Percentiles rank a stretch among this genome's conserved stretches.
phyloP scores from a whole-genome alignment of 2,113 vertebrate species.

The Salvator merianae region DNA sequence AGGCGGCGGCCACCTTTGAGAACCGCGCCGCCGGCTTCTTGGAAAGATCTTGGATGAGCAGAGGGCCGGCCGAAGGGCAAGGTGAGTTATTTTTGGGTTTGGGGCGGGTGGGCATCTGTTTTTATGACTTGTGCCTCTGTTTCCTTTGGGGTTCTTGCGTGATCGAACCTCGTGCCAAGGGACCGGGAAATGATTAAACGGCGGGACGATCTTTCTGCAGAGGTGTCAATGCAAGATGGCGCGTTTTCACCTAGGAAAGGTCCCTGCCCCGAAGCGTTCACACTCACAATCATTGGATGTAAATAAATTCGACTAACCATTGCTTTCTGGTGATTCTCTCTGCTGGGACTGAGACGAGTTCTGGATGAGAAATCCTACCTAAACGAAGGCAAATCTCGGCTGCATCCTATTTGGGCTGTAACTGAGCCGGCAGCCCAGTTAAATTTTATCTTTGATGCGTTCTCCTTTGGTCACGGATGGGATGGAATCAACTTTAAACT shows the following conservation, averaged over 20 bases:
- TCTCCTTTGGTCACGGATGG: no score
- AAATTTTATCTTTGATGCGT: no score
- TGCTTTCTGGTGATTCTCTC: neutral
- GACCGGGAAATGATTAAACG: no score
- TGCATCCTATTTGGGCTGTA: no score
- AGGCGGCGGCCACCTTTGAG: constrained; percentile 63
- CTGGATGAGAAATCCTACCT: no score
- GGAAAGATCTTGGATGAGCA: constrained; percentile 71
- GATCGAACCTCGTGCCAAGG: no score
- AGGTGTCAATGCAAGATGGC: neutral
- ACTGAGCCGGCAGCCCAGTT: no score
- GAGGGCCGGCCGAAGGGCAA: constrained; percentile 70
- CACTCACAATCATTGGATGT: no score
- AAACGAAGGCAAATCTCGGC: no score
- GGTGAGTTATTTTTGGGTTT: constrained; percentile 67
- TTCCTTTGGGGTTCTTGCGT: neutral
- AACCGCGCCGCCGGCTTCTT: constrained; percentile 72
- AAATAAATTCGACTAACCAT: no score
- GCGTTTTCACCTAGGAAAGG: neutral
- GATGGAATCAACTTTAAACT: no score
- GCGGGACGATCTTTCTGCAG: neutral
- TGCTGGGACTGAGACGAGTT: neutral
- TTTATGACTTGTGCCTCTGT: neutral
- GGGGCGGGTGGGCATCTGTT: neutral
- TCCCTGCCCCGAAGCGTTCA: neutral